Conservation (phyloP, 2,888 invertebrate genomes). For the Ecliptopera silaceata region DNA sequence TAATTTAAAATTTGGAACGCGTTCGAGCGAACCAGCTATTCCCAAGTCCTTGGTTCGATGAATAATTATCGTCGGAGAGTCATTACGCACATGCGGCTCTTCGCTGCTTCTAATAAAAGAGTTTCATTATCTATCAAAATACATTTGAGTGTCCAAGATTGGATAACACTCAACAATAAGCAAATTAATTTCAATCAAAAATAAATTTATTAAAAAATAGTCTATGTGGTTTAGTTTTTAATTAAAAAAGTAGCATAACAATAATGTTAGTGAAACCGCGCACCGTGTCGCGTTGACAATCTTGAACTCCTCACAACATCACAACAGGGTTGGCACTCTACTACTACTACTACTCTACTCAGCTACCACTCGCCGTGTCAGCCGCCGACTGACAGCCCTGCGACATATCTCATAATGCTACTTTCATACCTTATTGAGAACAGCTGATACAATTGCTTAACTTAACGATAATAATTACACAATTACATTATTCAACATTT, state of each 20-base stretch:
- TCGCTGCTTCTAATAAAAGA: constrained; percentile 9
- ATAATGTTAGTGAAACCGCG: neutral
- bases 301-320: no score
- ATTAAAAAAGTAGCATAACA: neutral
- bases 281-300: neutral
- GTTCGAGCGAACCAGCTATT: constrained; percentile 9
- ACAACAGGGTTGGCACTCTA: neutral
- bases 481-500: no score
- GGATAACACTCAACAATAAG: neutral
- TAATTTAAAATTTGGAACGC: constrained; percentile 24
- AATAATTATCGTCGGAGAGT: constrained; percentile 29
- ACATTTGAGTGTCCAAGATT: neutral
- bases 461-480: no score
- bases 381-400: neutral
- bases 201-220: no score
- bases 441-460: neutral
- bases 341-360: neutral
- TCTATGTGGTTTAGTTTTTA: no score
- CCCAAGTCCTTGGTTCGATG: constrained; percentile 15
- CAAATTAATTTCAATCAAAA: no score
- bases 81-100: constrained; percentile 33
- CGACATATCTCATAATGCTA: neutral
- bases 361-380: neutral
- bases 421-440: neutral
- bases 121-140: constrained; percentile 9